Percentiles rank a stretch among this genome's conserved stretches.
These are phyloP conservation scores for Heliocidaris tuberculata DNA, from an alignment of 35 echinoderm and acorn worm genomes.

Conservation along the genomic window DNA sequence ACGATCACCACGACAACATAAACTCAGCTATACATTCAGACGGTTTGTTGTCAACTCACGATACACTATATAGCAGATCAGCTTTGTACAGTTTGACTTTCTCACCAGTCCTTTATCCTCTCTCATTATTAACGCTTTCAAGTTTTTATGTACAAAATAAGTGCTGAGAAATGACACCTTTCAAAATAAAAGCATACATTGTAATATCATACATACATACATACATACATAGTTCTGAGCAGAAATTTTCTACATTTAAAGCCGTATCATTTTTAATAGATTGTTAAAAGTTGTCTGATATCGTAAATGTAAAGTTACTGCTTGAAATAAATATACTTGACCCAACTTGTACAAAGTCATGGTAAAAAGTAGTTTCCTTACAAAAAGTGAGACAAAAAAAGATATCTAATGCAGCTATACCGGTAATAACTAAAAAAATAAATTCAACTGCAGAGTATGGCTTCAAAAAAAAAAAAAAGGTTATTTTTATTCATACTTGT, in stretches of 20 bases:
- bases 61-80: constrained; percentile 20
- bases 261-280: neutral
- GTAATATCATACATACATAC: constrained; percentile 41
- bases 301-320: neutral
- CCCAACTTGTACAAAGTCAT: neutral
- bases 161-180: constrained; percentile 10
- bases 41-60: neutral
- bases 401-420: neutral
- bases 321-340: neutral
- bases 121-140: constrained; percentile 14
- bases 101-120: neutral
- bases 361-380: neutral
- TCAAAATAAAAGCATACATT: constrained; percentile 47
- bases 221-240: constrained; percentile 19
- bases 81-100: neutral
- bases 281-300: neutral
- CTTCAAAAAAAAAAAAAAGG: no score
- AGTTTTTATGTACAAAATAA: constrained; percentile 31
- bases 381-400: neutral
- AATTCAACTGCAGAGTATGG: neutral
- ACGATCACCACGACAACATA: constrained; percentile 14
- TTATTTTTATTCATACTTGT: neutral
- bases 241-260: constrained; percentile 29
- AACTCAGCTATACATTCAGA: constrained; percentile 34
- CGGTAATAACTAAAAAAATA: neutral